A percentile compares a stretch with the other conserved stretches of the same genome.
phyloP scores from a whole-genome alignment of 2,888 invertebrate species.

The Neoscelio sp. region DNA sequence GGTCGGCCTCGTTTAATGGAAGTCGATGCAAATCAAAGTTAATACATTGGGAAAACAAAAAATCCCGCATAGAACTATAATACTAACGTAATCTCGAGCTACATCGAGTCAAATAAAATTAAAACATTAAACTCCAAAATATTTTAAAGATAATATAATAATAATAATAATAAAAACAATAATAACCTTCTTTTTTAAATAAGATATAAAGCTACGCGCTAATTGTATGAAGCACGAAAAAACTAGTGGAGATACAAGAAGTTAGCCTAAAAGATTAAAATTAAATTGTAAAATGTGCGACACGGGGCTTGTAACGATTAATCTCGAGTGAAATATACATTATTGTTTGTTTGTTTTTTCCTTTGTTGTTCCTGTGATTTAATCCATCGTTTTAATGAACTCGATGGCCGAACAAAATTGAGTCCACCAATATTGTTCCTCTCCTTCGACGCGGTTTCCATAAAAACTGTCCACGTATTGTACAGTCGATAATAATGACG shows the following conservation, averaged over 20 bases:
- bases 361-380: conserved; percentile 23
- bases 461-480: conserved; percentile 98
- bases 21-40: too few species aligned
- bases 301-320: conserved; percentile 43
- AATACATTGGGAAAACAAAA: conserved; percentile 15
- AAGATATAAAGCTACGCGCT: conserved; percentile 46
- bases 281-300: conserved; percentile 32
- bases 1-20: too few species aligned
- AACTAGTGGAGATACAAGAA: conserved; percentile 41
- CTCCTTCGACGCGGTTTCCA: conserved; percentile 92
- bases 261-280: conserved; percentile 35
- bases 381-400: conserved; percentile 99
- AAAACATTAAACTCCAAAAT: conserved; percentile 44
- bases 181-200: conserved; percentile 52
- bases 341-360: conserved; percentile 31
- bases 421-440: conserved; percentile 99
- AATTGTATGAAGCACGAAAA: conserved; percentile 34
- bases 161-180: conserved; percentile 54
- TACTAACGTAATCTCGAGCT: conserved; percentile 33
- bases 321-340: conserved; percentile 51
- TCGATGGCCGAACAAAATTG: conserved; percentile 98
- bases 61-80: conserved; percentile 38
- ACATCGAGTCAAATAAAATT: conserved; percentile 40
- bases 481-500: conserved; percentile 95
- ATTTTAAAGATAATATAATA: conserved; percentile 50